Evolutionary conservation across 2,888 invertebrate species (phyloP), one percentile per base, ranked within the genome.

Genomic region (Eupithecia subfuscata): DNA sequence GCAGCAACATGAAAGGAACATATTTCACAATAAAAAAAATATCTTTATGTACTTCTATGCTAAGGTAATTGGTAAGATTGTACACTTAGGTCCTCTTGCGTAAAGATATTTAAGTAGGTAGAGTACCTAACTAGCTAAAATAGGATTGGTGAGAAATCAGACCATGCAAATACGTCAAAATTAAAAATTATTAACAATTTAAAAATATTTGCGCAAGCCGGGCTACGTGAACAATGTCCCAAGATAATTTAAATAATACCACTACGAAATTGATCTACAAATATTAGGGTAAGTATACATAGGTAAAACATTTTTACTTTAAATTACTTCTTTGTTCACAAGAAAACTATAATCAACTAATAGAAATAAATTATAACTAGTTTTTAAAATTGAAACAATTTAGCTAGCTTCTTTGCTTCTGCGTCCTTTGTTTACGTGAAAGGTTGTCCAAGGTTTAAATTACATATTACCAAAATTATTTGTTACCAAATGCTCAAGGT

Each of bases 1-100:
- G 60, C 69, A 73, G 64, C 65, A 56, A 79, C 76, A 78, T 78
- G 73, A 75, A 81, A 82, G 71, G 76, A 70, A 75, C 60, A 73
- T 14, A 34, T 34, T 34, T 34, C 5, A 34, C 34, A 34, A 34
- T 40, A 30, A 45, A 16, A 37, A n/a, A n/a, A n/a, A n/a, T 7
- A 64, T 18, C n/a, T 52, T n/a, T n/a, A 52, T 52, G 52, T n/a
- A 52, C 52, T 52, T 8, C 8, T n/a, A 52, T 52, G n/a, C 9
- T 52, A 52, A 52, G n/a, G 8, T 52, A 8, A 43, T 43, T 3
- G 43, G 40, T 48, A 18, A 52, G 8, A 2, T 52, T 48, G 48
- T 18, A n/a, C n/a, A n/a, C n/a, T n/a, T n/a, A n/a, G 18, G 48
- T 43, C 43, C 43, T 14, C 43, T 43, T 43, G 14, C 43, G 43